Conservation (phyloP, 2,888 invertebrate genomes). For the Lithophane socia region DNA sequence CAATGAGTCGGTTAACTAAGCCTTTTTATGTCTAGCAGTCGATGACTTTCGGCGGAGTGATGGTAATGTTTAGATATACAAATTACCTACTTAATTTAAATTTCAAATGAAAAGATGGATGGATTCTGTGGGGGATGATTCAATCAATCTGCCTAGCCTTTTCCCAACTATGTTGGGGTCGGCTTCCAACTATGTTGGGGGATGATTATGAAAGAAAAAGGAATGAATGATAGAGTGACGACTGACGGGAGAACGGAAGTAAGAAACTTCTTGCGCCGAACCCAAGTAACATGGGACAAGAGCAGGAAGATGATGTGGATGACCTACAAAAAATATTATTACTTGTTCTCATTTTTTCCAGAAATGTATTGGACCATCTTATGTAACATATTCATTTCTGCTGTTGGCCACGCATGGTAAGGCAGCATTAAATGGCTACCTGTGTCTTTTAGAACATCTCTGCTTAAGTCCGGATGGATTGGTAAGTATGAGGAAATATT, state of each 20-base stretch:
- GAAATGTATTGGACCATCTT: slow-evolving; percentile 83
- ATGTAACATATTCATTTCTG: slow-evolving; percentile 81
- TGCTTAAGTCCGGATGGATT: slow-evolving; percentile 82
- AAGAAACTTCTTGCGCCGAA: not conserved
- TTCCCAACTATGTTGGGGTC: too few relatives aligned
- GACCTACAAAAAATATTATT: not conserved
- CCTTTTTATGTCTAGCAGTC: not conserved
- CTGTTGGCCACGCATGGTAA: slow-evolving; percentile 82
- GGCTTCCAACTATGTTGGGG: too few relatives aligned
- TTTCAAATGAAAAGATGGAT: not conserved
- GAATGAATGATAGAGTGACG: not conserved
- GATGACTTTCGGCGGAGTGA: not conserved
- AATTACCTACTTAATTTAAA: not conserved
- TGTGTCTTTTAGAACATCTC: slow-evolving; percentile 82
- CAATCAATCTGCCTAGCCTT: too few relatives aligned
- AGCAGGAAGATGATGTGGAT: not conserved
- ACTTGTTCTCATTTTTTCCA: slow-evolving; percentile 70
- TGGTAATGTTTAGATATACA: not conserved
- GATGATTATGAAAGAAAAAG: not conserved
- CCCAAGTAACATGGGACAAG: not conserved
- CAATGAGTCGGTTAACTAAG: too few relatives aligned
- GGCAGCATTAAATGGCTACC: slow-evolving; percentile 79
- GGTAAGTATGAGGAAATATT: slow-evolving; percentile 72
- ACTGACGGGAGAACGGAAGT: not conserved
- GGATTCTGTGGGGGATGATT: not conserved